Base-by-base conservation (phyloP, 2,888 invertebrate genomes). In the Acheta domesticus region DNA sequence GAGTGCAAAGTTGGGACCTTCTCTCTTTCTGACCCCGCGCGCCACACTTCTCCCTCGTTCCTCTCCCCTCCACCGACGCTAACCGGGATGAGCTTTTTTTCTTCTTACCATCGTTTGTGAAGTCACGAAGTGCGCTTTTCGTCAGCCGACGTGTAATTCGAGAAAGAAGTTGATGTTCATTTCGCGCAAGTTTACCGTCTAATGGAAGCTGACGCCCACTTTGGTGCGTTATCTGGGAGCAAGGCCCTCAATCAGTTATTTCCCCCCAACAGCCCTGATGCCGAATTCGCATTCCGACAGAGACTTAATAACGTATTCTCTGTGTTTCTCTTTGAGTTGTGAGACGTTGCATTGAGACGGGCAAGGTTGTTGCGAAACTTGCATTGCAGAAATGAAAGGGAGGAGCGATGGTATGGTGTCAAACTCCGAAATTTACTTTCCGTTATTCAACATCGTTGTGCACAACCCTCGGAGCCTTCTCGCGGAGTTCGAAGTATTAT, bases 241-340 rank as follows among this genome's bases (percentile, higher is more conserved):
- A n/a, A 62, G n/a, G 62, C 62, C n/a, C 62, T 62, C 62, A n/a
- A 62, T 62, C 62, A 62, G 62, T 62, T n/a, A 62, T 62, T 62
- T 62, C 62, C 62, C 62, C 62, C n/a, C 62, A 19, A n/a, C 62
- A 62, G 62, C 62, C 62, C n/a, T n/a, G 14, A n/a, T n/a, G n/a
- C 16, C 62, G n/a, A 62, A n/a, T 62, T 62, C n/a, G 62, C 62
- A 19, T 62, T 62, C 62, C n/a, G 62, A n/a, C 8, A 62, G 62
- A 19, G 62, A 62, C 62, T 62, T 62, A 62, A 62, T 62, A 62
- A 19, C 62, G 16, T 62, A 62, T 62, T 62, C 16, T 62, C 62
- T 62, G 16, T 62, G 62, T 62, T 62, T n/a, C 62, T 62, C 62
- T 19, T 14, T 16, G n/a, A 62, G 62, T n/a, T 62, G 62, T 62